Percentiles rank a stretch among this genome's conserved stretches.
These are phyloP conservation scores for Sitta europaea DNA, from an alignment of 2,113 vertebrate genomes.

Conservation along the genomic window DNA sequence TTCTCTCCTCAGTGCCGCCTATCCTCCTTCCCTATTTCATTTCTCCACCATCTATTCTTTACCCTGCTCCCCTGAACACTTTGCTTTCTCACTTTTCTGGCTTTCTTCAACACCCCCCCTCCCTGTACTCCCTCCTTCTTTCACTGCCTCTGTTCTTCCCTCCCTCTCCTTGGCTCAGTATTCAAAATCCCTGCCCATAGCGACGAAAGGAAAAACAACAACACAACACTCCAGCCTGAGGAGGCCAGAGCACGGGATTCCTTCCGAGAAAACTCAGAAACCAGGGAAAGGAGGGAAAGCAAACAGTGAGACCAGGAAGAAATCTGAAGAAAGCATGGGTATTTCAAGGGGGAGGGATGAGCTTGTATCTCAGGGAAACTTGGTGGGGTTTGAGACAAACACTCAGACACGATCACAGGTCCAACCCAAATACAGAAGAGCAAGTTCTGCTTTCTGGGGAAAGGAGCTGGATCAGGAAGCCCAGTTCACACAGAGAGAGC, in stretches of 20 bases:
- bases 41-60: background rate
- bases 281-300: conserved; percentile 44
- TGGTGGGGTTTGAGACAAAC: conserved; percentile 31
- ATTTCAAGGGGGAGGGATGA: conserved; percentile 36
- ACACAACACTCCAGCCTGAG: conserved; percentile 66
- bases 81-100: background rate
- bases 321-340: background rate
- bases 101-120: background rate
- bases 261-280: conserved; percentile 58
- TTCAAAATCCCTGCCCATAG: conserved; percentile 71
- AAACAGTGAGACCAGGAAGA: background rate
- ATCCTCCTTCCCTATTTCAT: background rate
- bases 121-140: conserved; percentile 24
- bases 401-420: background rate
- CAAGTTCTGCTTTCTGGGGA: background rate
- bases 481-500: background rate
- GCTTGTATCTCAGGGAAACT: conserved; percentile 39
- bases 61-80: background rate
- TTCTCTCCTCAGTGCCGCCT: background rate
- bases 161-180: conserved; percentile 58
- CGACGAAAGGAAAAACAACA: conserved; percentile 74
- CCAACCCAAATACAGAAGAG: background rate
- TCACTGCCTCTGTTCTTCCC: conserved; percentile 3
- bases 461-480: background rate
- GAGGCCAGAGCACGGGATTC: conserved; percentile 55